Base-by-base conservation (phyloP, 2,888 invertebrate genomes). In the Tribolium freemani region DNA sequence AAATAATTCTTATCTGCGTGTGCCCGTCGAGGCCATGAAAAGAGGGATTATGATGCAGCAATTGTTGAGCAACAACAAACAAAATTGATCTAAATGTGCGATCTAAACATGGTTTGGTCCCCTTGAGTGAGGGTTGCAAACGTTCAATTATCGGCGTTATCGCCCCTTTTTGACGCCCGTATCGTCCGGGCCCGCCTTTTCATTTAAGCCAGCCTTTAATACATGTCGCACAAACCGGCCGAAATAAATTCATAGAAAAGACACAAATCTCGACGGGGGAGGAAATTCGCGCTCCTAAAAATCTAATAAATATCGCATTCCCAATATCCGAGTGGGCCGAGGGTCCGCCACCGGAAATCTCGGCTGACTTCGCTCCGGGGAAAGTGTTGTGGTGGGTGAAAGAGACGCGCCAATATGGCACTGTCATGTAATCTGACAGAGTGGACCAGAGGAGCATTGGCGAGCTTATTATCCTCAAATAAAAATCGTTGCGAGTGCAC, bases 51-150 rank as follows among this genome's bases (percentile, higher is more conserved):
- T 85, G 85, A 86, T 84, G 84, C 84, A 78, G 82, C 85, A 83
- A 86, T 86, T 86, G 86, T 86, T 84, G 83, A 83, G 84, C 85
- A 84, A 85, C 85, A 85, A 85, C 85, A 86, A 86, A 86, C 85
- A 85, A 83, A 86, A 86, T 85, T 86, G 86, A 86, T 86, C 85
- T 85, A 85, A 86, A 86, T 84, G 85, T 84, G 83, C 84, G 84
- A 86, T 86, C 85, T 86, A 86, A 85, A 86, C 84, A 85, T 84
- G 86, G 85, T 84, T 82, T 80, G 83, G 81, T 79, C 80, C 83
- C 83, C 82, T 45, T 74, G 74, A 80, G 81, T 77, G 80, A 81
- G 82, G 84, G 82, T 80, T 79, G 82, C 82, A 77, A 81, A 83
- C 85, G 84, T 84, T 84, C 85, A 84, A 84, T 84, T 85, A 86